Evolutionary conservation across 1,140 invertebrate genomes (phyloP), one percentile per base, ranked within the genome.

Genomic region (Pseudomyrmex gracilis): DNA sequence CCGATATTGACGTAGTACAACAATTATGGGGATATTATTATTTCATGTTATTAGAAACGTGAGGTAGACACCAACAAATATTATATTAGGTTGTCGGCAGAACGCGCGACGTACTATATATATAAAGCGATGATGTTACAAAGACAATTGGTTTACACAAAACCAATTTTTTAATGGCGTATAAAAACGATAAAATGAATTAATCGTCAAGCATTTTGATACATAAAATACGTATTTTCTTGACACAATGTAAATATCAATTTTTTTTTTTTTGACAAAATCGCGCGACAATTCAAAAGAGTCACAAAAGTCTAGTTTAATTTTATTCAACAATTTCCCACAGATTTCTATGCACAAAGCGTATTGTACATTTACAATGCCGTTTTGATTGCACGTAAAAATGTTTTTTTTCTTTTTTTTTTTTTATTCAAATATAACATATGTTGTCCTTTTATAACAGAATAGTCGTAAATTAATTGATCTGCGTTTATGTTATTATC

Each of bases 401-500:
- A n/a, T n/a, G n/a, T n/a, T n/a, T n/a, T n/a, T n/a, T n/a, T n/a
- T n/a, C n/a, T n/a, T n/a, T n/a, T n/a, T n/a, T n/a, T n/a, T n/a
- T n/a, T n/a, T n/a, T n/a, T n/a, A n/a, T n/a, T n/a, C 34, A 34
- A 7, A 34, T 45, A 24, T 57, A 43, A 57, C 34, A 47, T 2
- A 10, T 17, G 12, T 43, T 24, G 10, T 10, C n/a, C n/a, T n/a
- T 17, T 70, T 78, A 58, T 70, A 78, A 49, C 47, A 15, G 12
- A 9, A 5, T 47, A 57, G 2, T 17, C 8, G 7, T 58, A 58
- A 78, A 70, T 70, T 55, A 2, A 5, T 57, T 70, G 68, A 57
- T 68, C 43, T 17, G 53, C 49, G 13, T 22, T 74, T 22, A 34
- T 34, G 13, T 8, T 22, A 58, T 49, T 7, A 43, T 55, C 7